A percentile compares a stretch with the other conserved stretches of the same genome.
These are phyloP conservation scores for Xylota segnis DNA, from an alignment of 2,888 invertebrate species.

Conservation along the genomic window DNA sequence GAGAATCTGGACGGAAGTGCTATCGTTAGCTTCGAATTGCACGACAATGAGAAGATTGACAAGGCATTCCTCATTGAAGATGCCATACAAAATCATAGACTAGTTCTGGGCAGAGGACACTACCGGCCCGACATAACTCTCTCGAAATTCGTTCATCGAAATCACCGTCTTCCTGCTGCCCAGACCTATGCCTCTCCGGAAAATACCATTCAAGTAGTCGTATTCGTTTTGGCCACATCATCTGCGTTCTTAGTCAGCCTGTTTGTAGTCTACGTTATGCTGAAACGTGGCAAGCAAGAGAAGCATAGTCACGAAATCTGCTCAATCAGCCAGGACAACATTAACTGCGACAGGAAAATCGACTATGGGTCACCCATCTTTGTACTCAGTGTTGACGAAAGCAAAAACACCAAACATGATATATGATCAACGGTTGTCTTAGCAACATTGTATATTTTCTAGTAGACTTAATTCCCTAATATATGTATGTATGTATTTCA, in stretches of 20 bases:
- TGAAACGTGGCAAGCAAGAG: constrained; percentile 87
- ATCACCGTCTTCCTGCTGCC: constrained; percentile 78
- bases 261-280: constrained; percentile 89
- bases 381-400: constrained; percentile 81
- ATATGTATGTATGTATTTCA: constrained; percentile 11
- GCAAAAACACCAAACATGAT: constrained; percentile 50
- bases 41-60: constrained; percentile 91
- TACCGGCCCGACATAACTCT: constrained; percentile 88
- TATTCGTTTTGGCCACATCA: constrained; percentile 91
- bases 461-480: constrained; percentile 6
- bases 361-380: constrained; percentile 84
- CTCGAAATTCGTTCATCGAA: constrained; percentile 87
- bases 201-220: constrained; percentile 89
- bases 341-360: constrained; percentile 80
- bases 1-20: constrained; percentile 85
- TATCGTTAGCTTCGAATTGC: constrained; percentile 87
- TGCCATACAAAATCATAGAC: constrained; percentile 86
- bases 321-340: constrained; percentile 63
- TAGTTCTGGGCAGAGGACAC: constrained; percentile 81
- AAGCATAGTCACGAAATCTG: constrained; percentile 58
- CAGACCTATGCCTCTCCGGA: constrained; percentile 83
- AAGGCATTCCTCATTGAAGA: constrained; percentile 92
- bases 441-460: constrained; percentile 24
- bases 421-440: constrained; percentile 2
- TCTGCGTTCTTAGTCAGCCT: constrained; percentile 93